Evolutionary conservation across 1,140 invertebrate genomes (phyloP).

Genomic region (Chelonus insularis): DNA sequence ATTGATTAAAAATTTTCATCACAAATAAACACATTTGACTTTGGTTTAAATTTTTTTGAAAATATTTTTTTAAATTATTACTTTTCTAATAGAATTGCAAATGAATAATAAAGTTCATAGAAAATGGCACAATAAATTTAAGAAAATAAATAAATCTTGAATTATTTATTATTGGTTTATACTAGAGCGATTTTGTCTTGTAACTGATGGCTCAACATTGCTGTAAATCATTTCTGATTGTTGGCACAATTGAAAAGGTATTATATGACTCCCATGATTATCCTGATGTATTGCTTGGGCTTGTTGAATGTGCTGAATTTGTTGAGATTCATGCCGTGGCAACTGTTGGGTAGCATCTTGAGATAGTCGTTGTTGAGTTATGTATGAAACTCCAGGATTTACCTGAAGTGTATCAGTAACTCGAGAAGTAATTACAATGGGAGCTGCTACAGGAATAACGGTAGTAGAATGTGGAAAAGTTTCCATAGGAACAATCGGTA

Average conservation of each 20-base stretch:
- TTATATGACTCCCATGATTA: conserved; percentile 36
- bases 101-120: no score
- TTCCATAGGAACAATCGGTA: conserved; percentile 49
- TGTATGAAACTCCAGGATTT: background rate
- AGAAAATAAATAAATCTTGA: no score
- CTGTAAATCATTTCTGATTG: conserved; percentile 47
- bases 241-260: conserved; percentile 50
- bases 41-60: no score
- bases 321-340: conserved; percentile 30
- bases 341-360: conserved; percentile 33
- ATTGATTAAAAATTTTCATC: no score
- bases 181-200: conserved; percentile 38
- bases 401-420: conserved; percentile 15
- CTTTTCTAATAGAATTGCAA: no score
- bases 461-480: conserved; percentile 44
- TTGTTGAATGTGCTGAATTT: conserved; percentile 32
- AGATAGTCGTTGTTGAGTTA: conserved; percentile 21
- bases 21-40: no score
- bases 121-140: no score
- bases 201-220: conserved; percentile 41
- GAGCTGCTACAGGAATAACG: conserved; percentile 31
- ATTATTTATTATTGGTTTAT: conserved; percentile 35
- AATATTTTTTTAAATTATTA: no score
- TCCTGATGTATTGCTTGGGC: conserved; percentile 32
- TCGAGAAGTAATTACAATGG: conserved; percentile 31